These are phyloP conservation scores for Denticeps clupeoides DNA, from an alignment of 2,797 vertebrate genomes.

Conservation along the genomic window DNA sequence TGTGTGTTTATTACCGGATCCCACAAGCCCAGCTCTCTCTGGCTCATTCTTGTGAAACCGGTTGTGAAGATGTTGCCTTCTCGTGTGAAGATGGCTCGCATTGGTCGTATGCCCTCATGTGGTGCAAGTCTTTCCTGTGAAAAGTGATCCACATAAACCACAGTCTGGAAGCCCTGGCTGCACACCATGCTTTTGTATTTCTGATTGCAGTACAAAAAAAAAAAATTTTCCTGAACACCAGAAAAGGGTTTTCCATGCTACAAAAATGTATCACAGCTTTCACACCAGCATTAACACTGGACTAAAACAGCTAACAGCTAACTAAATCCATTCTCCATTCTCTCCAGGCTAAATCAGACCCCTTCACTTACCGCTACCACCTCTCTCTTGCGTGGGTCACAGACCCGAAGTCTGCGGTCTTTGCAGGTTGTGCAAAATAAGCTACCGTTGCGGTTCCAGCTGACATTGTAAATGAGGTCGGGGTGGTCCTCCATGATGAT, in stretches of 20 bases:
- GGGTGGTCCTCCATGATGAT: slow-evolving; percentile 84
- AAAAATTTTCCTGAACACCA: too few species aligned
- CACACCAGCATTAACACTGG: too few species aligned
- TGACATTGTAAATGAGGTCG: slow-evolving; percentile 92
- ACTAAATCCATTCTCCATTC: not conserved
- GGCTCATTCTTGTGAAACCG: slow-evolving; percentile 94
- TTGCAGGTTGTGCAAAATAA: slow-evolving; percentile 92
- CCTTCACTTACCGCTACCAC: slow-evolving; percentile 78
- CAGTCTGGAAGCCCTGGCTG: too few species aligned
- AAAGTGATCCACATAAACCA: too few species aligned
- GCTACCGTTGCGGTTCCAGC: slow-evolving; percentile 93
- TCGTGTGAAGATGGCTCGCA: slow-evolving; percentile 86
- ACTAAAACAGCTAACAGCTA: too few species aligned
- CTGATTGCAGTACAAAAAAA: too few species aligned
- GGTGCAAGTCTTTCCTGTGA: slow-evolving; percentile 81
- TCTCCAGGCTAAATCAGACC: not conserved
- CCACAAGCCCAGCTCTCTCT: slow-evolving; percentile 93
- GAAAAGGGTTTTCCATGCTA: too few species aligned
- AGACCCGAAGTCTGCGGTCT: slow-evolving; percentile 84
- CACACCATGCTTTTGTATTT: too few species aligned
- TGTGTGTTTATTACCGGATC: slow-evolving; percentile 94
- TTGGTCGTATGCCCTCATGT: slow-evolving; percentile 85
- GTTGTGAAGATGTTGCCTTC: slow-evolving; percentile 94
- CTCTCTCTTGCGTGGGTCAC: slow-evolving; percentile 84
- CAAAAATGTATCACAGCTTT: too few species aligned